Evolutionary conservation across 2,797 vertebrate species (phyloP), one percentile per base, ranked within the genome.

Genomic region (Falco berigora): DNA sequence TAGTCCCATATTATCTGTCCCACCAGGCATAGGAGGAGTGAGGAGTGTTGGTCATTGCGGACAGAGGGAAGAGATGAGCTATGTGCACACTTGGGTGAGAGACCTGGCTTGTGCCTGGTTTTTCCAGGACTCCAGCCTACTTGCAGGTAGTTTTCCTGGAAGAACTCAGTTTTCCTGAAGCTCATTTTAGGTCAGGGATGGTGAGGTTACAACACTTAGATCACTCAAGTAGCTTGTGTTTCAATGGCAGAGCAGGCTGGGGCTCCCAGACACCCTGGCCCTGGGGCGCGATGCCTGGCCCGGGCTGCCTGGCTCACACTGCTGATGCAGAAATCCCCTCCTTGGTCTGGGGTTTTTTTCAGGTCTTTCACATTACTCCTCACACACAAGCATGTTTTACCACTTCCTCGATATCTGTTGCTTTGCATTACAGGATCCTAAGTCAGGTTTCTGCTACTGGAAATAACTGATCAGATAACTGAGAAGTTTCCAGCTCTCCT

Each of bases 211-310:
- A 40, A 17, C 30, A 6, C 14, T 58, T 66, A 38, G 23, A 80
- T 77, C 8, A 1, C 55, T 32, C 0, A 0, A 49, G 46, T 18
- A 86, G 34, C 15, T 82, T 44, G 64, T 0, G 0, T 64, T 93
- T 74, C 47, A 22, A 38, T 69, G 68, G 63, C 55, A 88, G 88
- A 78, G 44, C 67, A 53, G 38, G 7, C 40, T 25, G 40, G 28
- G 28, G 8, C 64, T 83, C 21, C 50, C 10, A 14, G 16, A 55
- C 5, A 0, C 15, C 71, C 46, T 40, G 3, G 4, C 9, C 22
- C 21, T 34, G 11, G 27, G 55, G 42, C 1, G 0, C 4, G 2
- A 36, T 0, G 7, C 32, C 53, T 81, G 40, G 22, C 32, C 34
- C 1, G 1, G 42, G 46, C 44, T 74, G 52, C 30, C 61, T 46